Base-by-base conservation (phyloP, 2,113 vertebrate species). In the Catagonus wagneri region DNA sequence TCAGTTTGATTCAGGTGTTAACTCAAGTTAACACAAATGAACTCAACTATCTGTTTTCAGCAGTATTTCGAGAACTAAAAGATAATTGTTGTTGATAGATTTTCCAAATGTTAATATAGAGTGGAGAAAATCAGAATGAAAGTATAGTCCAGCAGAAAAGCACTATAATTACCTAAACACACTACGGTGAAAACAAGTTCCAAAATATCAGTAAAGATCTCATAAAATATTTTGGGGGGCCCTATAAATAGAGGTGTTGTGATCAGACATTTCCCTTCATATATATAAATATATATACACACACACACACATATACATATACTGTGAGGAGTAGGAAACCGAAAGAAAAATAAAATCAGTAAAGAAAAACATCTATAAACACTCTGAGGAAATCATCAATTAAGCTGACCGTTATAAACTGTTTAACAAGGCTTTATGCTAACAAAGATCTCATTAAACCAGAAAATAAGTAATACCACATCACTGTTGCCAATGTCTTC, bases 1-100 rank as follows among this genome's bases (percentile, higher is more conserved):
- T 84, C 61, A 81, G 78, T 90, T 65, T 93, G n/a, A 94, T n/a
- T 66, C 44, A 83, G 93, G 20, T 15, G 12, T 72, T 60, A 76
- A 87, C 27, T 80, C 7, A 63, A 74, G 16, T 66, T 71, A 93
- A 69, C 8, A 25, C 2, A 66, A 63, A 72, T 94, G 85, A 83
- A 90, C 44, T 93, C 3, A 69, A 66, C 36, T 34, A 7, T 90
- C 54, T 50, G 14, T 56, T 92, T 83, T 89, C 27, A 75, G 36
- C 44, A 81, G 4, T 36, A 52, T 69, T 39, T 78, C 2, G 3
- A 80, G 60, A 75, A 89, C 69, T 22, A 54, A 87, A 95, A 78
- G 2, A 39, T 89, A 63, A 81, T 44, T 54, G 22, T 17, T 83
- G 25, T 90, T 93, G 17, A 86, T 88, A 86, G 1, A 25, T 83